A percentile compares a stretch with the other conserved stretches of the same genome.
Evolutionary conservation across 2,797 vertebrate genomes (phyloP).

Genomic region (Tinamus major): DNA sequence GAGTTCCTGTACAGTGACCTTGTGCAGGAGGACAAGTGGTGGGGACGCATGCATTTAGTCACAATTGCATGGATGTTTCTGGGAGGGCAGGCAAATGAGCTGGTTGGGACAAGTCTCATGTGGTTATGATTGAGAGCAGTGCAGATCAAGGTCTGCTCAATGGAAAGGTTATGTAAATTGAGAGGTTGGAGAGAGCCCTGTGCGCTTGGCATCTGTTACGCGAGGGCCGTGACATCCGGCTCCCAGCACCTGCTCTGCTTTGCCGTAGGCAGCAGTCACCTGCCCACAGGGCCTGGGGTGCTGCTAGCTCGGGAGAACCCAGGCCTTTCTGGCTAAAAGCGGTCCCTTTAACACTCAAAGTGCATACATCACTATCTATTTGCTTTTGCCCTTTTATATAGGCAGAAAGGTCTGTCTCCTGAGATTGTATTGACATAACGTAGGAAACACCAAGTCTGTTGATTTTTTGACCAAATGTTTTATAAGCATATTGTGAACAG

Average conservation of each 20-base stretch:
- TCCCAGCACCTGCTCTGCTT: fast-evolving
- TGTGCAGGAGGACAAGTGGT: background rate
- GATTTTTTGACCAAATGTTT: background rate
- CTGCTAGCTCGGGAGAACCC: background rate
- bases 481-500: background rate
- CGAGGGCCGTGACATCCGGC: background rate
- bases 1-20: background rate
- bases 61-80: background rate
- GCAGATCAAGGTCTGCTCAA: background rate
- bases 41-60: background rate
- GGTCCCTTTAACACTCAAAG: background rate
- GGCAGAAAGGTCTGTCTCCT: background rate
- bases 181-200: background rate
- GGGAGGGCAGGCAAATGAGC: background rate
- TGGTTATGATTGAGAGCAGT: background rate
- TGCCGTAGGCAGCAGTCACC: background rate
- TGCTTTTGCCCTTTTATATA: background rate
- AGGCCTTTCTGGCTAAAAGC: background rate
- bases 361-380: background rate
- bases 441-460: background rate
- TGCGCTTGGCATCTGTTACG: background rate
- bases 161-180: background rate
- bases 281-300: background rate
- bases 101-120: background rate
- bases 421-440: background rate